These are phyloP conservation scores for rat (Rattus norvegicus) DNA, from an alignment of 2,113 vertebrate genomes.

Conservation along the genomic window GRCr8 NC_086022.1:94097501-94098000, in stretches of 20 bases:
- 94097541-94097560: too few relatives aligned
- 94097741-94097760: neutral
- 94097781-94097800: neutral
- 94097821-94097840: neutral
- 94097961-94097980: neutral
- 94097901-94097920: neutral
- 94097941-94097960: neutral
- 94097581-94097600: too few relatives aligned
- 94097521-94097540: neutral
- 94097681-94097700: neutral
- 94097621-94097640: too few relatives aligned
- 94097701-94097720: neutral
- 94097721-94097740: neutral
- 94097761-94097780: neutral
- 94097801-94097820: neutral
- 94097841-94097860: neutral
- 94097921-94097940: neutral
- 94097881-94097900: neutral
- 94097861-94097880: neutral
- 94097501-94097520: neutral
- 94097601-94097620: too few relatives aligned
- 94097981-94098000: neutral
- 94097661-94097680: neutral
- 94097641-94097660: too few relatives aligned
- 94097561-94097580: too few relatives aligned